Base-by-base conservation (phyloP, 2,797 vertebrate species). In the Arrhamphus sclerolepis region DNA sequence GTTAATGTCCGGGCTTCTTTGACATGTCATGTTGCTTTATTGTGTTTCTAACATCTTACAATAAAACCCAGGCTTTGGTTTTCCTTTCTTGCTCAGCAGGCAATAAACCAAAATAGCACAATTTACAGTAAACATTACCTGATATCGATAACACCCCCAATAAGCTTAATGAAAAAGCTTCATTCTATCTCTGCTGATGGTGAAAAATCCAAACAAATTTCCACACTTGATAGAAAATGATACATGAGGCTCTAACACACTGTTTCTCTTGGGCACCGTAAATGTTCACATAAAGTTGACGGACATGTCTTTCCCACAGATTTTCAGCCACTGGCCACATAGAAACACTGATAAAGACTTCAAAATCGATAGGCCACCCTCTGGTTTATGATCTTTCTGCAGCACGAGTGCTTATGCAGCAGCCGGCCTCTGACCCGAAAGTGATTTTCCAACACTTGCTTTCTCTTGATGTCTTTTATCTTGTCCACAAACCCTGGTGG, bases 371-470 rank as follows among this genome's bases (percentile, higher is more conserved):
- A 90, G 70, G 74, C 74, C 58, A 40, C 82, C 77, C 70, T 0
- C 58, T 88, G 87, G 72, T 91, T 92, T 91, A 89, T 88, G 89
- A 87, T 85, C 77, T 79, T 66, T 70, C 59, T 57, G 66, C 72
- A 60, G 75, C 78, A 85, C 75, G 66, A 89, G 63, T 80, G 87
- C 85, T 89, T 90, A 88, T 83, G 80, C 84, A 84, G 90, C 85
- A 84, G 56, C 59, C 84, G 84, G 75, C 83, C 81, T 84, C 53
- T 78, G 84, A 89, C 84, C 84, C 78, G 17, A n/a, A 13, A 82
- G 75, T 87, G 79, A 73, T 83, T 88, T 78, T 79, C 68, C 69
- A 81, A 77, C 83, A 74, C 82, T 87, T 62, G 73, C 60, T 66
- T 75, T 77, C 62, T 72, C 65, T 66, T 72, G 50, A 62, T 62